These are phyloP conservation scores for Calephelis perditalis DNA, from an alignment of 2,888 invertebrate genomes.

Conservation along the genomic window DNA sequence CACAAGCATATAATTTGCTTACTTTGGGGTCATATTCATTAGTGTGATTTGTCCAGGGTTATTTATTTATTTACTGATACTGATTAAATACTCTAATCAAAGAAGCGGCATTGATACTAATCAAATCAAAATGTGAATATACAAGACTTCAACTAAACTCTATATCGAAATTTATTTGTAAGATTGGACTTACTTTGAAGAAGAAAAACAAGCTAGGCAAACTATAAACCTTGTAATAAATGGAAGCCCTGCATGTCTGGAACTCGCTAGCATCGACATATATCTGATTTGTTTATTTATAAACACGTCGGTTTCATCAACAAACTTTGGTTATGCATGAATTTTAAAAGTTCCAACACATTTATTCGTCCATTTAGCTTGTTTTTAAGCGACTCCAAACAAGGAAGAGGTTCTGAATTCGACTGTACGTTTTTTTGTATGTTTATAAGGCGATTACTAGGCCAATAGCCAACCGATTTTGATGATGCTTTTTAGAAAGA, in stretches of 20 bases:
- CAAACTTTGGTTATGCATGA: not conserved
- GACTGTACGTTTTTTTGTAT: not conserved
- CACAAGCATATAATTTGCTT: too few species aligned
- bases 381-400: not conserved
- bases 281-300: constrained; percentile 2
- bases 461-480: not conserved
- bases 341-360: too few species aligned
- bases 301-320: not conserved
- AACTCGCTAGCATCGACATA: not conserved
- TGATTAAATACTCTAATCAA: too few species aligned
- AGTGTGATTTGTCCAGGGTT: too few species aligned
- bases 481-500: not conserved
- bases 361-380: not conserved
- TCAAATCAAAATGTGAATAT: too few species aligned
- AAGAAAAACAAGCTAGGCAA: too few species aligned
- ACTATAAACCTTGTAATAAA: not conserved
- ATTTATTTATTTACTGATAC: too few species aligned
- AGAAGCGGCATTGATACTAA: too few species aligned
- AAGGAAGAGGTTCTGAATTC: not conserved
- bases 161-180: too few species aligned
- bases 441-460: not conserved
- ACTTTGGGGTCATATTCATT: too few species aligned
- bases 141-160: too few species aligned
- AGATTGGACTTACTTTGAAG: too few species aligned
- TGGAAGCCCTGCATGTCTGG: not conserved